phyloP scores from a whole-genome alignment of 2,797 vertebrate species.

The Brachyalestes nurse region DNA sequence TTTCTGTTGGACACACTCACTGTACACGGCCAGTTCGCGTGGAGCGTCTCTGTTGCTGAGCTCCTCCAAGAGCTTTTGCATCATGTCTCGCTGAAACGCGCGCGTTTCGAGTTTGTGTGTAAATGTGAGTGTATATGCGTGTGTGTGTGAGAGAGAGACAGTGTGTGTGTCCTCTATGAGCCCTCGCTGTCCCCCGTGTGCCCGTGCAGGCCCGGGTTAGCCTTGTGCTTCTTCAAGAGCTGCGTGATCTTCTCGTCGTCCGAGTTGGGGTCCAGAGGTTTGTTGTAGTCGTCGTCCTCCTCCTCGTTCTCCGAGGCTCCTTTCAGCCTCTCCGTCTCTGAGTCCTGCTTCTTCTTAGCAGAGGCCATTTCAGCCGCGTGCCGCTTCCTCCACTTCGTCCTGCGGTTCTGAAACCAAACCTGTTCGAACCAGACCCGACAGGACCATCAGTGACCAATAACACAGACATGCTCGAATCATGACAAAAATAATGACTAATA shows the following conservation, averaged over 20 bases:
- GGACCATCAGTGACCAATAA: background rate
- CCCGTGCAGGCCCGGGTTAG: constrained; percentile 80
- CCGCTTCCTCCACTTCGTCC: constrained; percentile 96
- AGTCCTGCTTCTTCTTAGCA: constrained; percentile 97
- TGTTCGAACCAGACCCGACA: constrained; percentile 57
- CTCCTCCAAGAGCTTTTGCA: constrained; percentile 54
- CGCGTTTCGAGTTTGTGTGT: constrained; percentile 35
- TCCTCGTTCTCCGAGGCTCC: constrained; percentile 92
- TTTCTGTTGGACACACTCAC: constrained; percentile 85
- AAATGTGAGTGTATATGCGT: background rate
- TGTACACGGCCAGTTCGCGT: constrained; percentile 80
- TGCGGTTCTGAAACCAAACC: constrained; percentile 99
- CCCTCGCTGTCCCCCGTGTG: constrained; percentile 89
- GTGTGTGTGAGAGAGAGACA: constrained; percentile 27
- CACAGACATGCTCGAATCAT: constrained; percentile 70
- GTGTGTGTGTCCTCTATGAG: constrained; percentile 74
- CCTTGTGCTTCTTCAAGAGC: constrained; percentile 94
- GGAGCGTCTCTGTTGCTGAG: constrained; percentile 58
- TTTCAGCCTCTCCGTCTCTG: constrained; percentile 91
- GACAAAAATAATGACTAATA: background rate
- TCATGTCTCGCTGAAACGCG: constrained; percentile 73
- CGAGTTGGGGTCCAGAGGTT: constrained; percentile 94
- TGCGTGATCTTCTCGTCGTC: constrained; percentile 97
- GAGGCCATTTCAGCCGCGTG: constrained; percentile 98
- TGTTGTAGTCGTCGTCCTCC: constrained; percentile 96